Conservation (phyloP, 2,797 vertebrate genomes). For the Vespertilio murinus region DNA sequence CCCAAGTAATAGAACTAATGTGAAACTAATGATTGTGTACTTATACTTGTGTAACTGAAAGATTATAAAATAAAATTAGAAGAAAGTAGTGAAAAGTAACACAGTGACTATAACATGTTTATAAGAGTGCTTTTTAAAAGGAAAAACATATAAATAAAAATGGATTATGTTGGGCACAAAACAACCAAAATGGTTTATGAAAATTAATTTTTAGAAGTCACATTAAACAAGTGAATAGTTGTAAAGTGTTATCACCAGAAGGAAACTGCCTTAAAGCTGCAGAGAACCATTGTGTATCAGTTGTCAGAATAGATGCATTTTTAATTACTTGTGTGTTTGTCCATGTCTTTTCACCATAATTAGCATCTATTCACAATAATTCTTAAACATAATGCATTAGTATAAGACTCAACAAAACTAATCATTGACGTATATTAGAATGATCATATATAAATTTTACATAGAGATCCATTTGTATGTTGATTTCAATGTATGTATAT, state of each 20-base stretch:
- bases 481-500: neutral
- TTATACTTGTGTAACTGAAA: conserved; percentile 51
- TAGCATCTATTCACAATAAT: neutral
- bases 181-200: neutral
- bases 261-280: neutral
- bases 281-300: neutral
- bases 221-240: neutral
- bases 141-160: neutral
- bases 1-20: neutral
- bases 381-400: neutral
- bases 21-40: neutral
- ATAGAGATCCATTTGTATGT: neutral
- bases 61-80: conserved; percentile 35
- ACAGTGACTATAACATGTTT: neutral
- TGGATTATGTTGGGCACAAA: neutral
- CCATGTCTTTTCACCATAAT: neutral
- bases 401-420: neutral
- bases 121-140: neutral
- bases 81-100: neutral
- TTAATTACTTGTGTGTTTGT: neutral
- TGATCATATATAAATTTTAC: neutral
- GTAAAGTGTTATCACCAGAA: neutral
- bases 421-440: neutral
- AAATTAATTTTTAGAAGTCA: neutral
- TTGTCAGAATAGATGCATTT: neutral